Evolutionary conservation across 2,113 vertebrate genomes (phyloP), one percentile per base, ranked within the genome.

Genomic region (Tylochromis polylepis): DNA sequence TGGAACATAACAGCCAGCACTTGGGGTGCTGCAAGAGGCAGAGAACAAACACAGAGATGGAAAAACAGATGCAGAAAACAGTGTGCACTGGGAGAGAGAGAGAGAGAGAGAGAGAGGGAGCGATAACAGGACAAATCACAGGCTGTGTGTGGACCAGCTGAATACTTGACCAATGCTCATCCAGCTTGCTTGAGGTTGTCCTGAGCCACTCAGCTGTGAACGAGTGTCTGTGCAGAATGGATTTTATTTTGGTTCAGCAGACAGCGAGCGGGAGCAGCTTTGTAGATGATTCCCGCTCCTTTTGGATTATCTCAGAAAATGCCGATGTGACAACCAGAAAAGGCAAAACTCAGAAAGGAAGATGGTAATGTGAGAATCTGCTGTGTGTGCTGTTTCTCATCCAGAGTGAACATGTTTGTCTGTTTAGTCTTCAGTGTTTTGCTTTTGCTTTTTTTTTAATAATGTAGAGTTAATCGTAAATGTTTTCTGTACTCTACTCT

Each of bases 321-420:
- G n/a, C 79, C 2, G 27, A 70, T 24, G 85, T 88, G 82, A 94
- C 86, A 88, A 89, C 65, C n/a, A 55, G 88, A 46, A 88, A 84
- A 46, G 57, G 67, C 78, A 80, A 65, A 85, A n/a, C 46, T 14
- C 90, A 83, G 79, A 89, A 67, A 77, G 67, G 86, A 94, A 91
- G 70, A 95, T 95, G 95, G 95, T 95, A 95, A 94, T 41, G 70
- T 93, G 41, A 84, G 49, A 80, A 38, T 81, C 24, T 82, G 49
- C 49, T 80, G 53, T 83, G 18, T 70, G 78, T 36, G 1, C n/a
- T 80, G 46, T 79, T 55, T 84, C 38, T n/a, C n/a, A 34, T 43
- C 79, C 29, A 31, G 49, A 60, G 65, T 79, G 27, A 72, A 31
- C 8, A 15, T 34, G 22, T 59, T 59, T 77, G 20, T 46, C 5